These are phyloP conservation scores for Lontra canadensis DNA, from an alignment of 2,113 vertebrate species.

Conservation along the genomic window DNA sequence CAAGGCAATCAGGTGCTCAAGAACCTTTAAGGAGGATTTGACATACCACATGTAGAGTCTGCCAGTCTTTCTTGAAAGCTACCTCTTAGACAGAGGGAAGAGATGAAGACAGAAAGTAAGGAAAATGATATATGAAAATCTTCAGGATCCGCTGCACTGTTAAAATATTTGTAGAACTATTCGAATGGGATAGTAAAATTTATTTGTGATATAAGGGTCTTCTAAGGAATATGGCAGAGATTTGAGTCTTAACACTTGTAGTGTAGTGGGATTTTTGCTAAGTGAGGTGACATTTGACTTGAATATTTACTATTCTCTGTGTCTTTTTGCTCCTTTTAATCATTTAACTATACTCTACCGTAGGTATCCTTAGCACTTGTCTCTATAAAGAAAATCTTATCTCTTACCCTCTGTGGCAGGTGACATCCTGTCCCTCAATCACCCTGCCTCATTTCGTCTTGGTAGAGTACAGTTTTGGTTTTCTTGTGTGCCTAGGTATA, in stretches of 20 bases:
- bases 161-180: not conserved
- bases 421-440: rapidly evolving
- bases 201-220: not conserved
- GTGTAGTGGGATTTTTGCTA: not conserved
- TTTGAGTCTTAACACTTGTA: not conserved
- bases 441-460: not conserved
- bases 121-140: not conserved
- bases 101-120: not conserved
- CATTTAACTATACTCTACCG: not conserved
- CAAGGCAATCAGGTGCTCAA: not conserved
- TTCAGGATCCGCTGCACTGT: not conserved
- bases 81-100: not conserved
- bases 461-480: not conserved
- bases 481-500: not conserved
- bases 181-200: not conserved
- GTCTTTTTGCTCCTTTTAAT: not conserved
- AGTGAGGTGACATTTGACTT: not conserved
- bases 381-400: not conserved
- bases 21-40: not conserved
- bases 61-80: not conserved
- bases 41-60: not conserved
- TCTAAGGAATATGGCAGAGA: not conserved
- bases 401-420: rapidly evolving
- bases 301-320: not conserved
- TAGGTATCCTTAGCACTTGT: not conserved